Evolutionary conservation across 2,797 vertebrate species (phyloP).

Genomic region (Phoxinus dragarum): DNA sequence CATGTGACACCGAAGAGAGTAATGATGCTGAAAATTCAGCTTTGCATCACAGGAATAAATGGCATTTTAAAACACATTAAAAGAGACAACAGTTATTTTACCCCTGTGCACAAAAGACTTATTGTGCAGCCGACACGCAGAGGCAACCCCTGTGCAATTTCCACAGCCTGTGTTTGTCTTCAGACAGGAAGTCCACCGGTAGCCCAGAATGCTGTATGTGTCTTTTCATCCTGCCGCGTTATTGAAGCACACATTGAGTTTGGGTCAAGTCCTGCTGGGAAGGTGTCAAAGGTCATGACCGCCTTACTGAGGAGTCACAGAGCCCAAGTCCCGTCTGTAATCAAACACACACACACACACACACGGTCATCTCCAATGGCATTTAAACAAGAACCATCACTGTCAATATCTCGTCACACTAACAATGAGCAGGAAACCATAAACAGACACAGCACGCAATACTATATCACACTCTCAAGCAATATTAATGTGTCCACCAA

Average conservation of each 20-base stretch:
- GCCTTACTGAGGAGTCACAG: constrained; percentile 74
- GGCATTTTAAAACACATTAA: neutral
- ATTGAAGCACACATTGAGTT: constrained; percentile 72
- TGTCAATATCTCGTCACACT: constrained; percentile 76
- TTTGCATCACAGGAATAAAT: neutral
- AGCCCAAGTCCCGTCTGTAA: constrained; percentile 75
- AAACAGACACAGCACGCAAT: constrained; percentile 66
- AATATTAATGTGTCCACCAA: neutral
- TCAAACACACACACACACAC: constrained; percentile 72
- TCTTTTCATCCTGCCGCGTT: constrained; percentile 78
- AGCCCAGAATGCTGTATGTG: constrained; percentile 45
- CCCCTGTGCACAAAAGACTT: neutral
- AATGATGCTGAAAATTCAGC: neutral
- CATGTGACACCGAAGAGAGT: neutral
- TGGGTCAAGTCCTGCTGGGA: constrained; percentile 71
- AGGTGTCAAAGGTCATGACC: constrained; percentile 71
- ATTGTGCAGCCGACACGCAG: neutral
- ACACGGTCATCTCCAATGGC: constrained; percentile 52
- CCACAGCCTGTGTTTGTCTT: constrained; percentile 56
- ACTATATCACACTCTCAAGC: neutral
- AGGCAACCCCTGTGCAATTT: constrained; percentile 3
- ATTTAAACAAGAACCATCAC: constrained; percentile 75
- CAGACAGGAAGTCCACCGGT: constrained; percentile 69
- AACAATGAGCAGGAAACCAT: constrained; percentile 74
- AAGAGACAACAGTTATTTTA: neutral